phyloP scores from a whole-genome alignment of 2,113 vertebrate genomes.

The Corythornis madagascariensis region DNA sequence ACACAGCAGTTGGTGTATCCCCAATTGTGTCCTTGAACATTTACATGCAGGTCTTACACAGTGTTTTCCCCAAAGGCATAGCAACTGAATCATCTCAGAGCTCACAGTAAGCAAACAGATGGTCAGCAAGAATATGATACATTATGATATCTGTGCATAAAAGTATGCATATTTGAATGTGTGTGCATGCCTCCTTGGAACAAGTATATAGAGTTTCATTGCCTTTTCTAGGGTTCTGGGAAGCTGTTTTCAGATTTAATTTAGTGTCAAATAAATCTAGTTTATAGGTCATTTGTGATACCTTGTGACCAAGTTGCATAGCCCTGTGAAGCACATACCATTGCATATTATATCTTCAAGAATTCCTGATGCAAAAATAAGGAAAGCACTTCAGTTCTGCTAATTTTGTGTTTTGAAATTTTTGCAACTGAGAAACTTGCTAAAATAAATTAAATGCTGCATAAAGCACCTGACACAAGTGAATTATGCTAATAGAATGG shows the following conservation, averaged over 20 bases:
- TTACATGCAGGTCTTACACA: constrained; percentile 34
- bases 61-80: constrained; percentile 22
- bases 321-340: constrained; percentile 62
- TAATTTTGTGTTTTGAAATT: constrained; percentile 50
- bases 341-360: constrained; percentile 39
- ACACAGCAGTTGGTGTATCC: not conserved
- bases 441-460: constrained; percentile 64
- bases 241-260: constrained; percentile 73
- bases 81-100: constrained; percentile 41
- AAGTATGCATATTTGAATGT: constrained; percentile 44
- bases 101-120: constrained; percentile 63
- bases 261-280: constrained; percentile 71
- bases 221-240: constrained; percentile 56
- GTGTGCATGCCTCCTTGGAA: constrained; percentile 28
- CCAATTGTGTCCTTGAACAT: not conserved
- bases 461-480: constrained; percentile 50
- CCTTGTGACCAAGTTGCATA: constrained; percentile 49
- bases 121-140: constrained; percentile 59
- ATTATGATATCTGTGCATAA: constrained; percentile 35
- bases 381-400: constrained; percentile 46
- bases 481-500: constrained; percentile 67
- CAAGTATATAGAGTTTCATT: constrained; percentile 36
- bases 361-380: constrained; percentile 57
- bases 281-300: constrained; percentile 71
- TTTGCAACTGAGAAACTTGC: constrained; percentile 44